phyloP scores from a whole-genome alignment of 2,888 invertebrate species.

The Brenthis daphne region DNA sequence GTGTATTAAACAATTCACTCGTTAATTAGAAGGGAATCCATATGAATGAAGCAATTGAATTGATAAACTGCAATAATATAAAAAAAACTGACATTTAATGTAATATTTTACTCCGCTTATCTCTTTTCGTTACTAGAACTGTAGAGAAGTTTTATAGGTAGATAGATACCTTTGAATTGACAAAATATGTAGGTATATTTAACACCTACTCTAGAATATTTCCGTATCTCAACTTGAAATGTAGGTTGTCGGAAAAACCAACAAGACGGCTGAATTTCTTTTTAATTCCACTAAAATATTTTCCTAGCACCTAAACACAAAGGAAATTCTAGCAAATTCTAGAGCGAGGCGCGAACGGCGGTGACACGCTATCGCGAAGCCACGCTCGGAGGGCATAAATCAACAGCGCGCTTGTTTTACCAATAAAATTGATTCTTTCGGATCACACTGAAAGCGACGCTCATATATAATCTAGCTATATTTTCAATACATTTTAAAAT shows the following conservation, averaged over 20 bases:
- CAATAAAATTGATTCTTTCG: constrained; percentile 79
- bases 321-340: constrained; percentile 74
- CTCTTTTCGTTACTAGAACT: neutral
- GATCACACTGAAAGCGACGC: constrained; percentile 54
- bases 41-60: constrained; percentile 38
- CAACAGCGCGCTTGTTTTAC: constrained; percentile 75
- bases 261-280: constrained; percentile 6
- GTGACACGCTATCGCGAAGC: constrained; percentile 72
- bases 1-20: constrained; percentile 5
- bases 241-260: neutral
- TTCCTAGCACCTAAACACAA: constrained; percentile 44
- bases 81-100: neutral
- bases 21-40: constrained; percentile 33
- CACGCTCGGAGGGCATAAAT: constrained; percentile 76
- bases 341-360: constrained; percentile 71
- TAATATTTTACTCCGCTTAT: constrained; percentile 4
- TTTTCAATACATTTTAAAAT: constrained; percentile 25
- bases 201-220: too few species aligned
- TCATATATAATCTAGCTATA: constrained; percentile 23
- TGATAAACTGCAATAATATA: constrained; percentile 28
- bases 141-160: neutral
- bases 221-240: neutral
- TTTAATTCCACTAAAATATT: constrained; percentile 34
- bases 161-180: neutral
- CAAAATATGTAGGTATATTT: too few species aligned